Percentiles rank a stretch among this genome's conserved stretches.
These are phyloP conservation scores for Serrognathus titanus DNA, from an alignment of 2,888 invertebrate species.

Conservation along the genomic window DNA sequence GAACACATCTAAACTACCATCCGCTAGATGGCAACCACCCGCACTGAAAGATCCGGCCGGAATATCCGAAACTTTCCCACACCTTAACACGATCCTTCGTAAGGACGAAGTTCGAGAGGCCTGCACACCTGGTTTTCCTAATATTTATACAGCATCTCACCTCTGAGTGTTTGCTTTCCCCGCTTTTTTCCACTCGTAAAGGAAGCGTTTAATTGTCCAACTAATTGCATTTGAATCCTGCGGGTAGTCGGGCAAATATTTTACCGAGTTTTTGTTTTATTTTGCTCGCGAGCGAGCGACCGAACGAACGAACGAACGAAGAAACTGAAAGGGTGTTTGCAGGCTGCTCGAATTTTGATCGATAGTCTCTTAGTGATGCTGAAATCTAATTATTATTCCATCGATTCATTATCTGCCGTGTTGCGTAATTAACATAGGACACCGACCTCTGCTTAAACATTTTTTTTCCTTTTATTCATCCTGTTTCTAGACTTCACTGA, in stretches of 20 bases:
- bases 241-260: constrained; percentile 14
- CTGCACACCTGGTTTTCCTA: constrained; percentile 27
- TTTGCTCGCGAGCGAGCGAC: neutral
- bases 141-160: constrained; percentile 29
- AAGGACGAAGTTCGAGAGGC: constrained; percentile 16
- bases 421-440: neutral
- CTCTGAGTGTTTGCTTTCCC: constrained; percentile 7
- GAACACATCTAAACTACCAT: constrained; percentile 19
- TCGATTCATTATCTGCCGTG: constrained; percentile 18
- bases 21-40: constrained; percentile 27
- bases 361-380: constrained; percentile 24
- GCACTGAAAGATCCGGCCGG: neutral
- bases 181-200: constrained; percentile 1
- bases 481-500: constrained; percentile 1
- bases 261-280: constrained; percentile 13
- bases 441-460: no score
- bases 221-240: constrained; percentile 20
- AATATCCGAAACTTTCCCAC: constrained; percentile 8
- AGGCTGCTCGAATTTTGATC: constrained; percentile 18
- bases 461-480: neutral
- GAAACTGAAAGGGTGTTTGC: neutral
- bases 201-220: constrained; percentile 16
- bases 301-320: neutral
- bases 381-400: constrained; percentile 17
- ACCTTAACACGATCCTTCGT: constrained; percentile 6